Percentiles rank a stretch among this genome's conserved stretches.
Evolutionary conservation across 2,888 invertebrate genomes (phyloP).

Genomic region (Sphaerophoria rueppellii): DNA sequence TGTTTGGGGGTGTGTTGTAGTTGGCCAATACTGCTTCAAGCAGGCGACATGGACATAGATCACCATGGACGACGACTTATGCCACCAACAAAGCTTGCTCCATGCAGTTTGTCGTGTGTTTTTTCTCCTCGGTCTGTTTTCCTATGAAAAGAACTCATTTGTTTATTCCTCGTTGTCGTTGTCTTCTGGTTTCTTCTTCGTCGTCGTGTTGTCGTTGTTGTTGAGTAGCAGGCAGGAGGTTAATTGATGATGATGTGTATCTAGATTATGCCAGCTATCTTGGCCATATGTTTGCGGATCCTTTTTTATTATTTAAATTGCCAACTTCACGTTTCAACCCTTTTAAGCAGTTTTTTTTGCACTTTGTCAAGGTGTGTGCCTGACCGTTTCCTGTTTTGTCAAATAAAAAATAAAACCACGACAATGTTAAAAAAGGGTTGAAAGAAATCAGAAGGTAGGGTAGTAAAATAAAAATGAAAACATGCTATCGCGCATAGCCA

Average conservation of each 20-base stretch:
- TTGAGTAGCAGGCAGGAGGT: conserved; percentile 32
- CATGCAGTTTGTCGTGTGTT: conserved; percentile 26
- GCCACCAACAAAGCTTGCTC: conserved; percentile 69
- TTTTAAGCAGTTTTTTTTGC: conserved; percentile 48
- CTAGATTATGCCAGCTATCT: conserved; percentile 38
- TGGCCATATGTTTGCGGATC: conserved; percentile 59
- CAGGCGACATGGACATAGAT: conserved; percentile 68
- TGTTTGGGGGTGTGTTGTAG: conserved; percentile 46
- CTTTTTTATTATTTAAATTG: conserved; percentile 65
- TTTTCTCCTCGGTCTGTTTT: neutral
- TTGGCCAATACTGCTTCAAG: conserved; percentile 60
- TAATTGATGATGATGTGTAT: conserved; percentile 66
- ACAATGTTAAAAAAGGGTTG: conserved; percentile 36
- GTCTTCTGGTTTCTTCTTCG: conserved; percentile 10
- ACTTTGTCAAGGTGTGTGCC: conserved; percentile 57
- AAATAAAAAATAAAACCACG: conserved; percentile 56
- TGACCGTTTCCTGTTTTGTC: conserved; percentile 62
- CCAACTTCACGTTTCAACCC: conserved; percentile 55
- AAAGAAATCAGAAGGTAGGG: conserved; percentile 56
- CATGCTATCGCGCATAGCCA: conserved; percentile 60
- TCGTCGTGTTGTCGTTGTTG: neutral
- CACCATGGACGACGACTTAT: conserved; percentile 70
- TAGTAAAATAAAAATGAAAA: conserved; percentile 61
- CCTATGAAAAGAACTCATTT: conserved; percentile 41
- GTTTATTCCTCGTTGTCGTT: conserved; percentile 47